Conservation (phyloP, 1,140 invertebrate genomes). For the Anastatus disparis region DNA sequence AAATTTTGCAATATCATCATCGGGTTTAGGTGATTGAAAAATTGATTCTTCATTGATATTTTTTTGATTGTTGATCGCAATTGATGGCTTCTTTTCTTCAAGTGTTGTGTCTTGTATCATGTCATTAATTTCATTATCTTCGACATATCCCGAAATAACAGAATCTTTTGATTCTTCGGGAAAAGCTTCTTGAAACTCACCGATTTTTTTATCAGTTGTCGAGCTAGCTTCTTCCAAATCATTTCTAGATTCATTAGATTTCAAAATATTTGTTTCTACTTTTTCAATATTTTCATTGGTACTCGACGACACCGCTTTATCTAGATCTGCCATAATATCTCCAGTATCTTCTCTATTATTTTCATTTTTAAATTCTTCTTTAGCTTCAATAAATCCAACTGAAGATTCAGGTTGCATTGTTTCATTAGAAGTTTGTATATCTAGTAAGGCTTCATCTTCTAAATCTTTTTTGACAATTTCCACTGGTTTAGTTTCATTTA, state of each 20-base stretch:
- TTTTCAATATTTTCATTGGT: not conserved
- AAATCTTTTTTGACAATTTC: not conserved
- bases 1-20: constrained; percentile 1
- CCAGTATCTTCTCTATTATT: not conserved
- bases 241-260: not conserved
- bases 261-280: not conserved
- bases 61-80: too few relatives aligned
- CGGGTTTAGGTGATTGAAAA: not conserved
- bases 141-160: not conserved
- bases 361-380: constrained; percentile 18
- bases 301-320: not conserved
- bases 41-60: not conserved
- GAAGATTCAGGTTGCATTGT: not conserved
- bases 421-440: not conserved
- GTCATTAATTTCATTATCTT: not conserved
- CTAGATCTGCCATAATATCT: not conserved
- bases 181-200: not conserved
- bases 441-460: constrained; percentile 2
- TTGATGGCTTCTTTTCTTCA: too few relatives aligned
- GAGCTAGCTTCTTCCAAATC: not conserved
- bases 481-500: not conserved
- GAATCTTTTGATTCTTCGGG: not conserved
- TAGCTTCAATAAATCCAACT: not conserved
- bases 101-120: too few relatives aligned
- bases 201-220: not conserved